Conservation (phyloP, 2,797 vertebrate genomes). For the Enteromius unitaeniatus region DNA sequence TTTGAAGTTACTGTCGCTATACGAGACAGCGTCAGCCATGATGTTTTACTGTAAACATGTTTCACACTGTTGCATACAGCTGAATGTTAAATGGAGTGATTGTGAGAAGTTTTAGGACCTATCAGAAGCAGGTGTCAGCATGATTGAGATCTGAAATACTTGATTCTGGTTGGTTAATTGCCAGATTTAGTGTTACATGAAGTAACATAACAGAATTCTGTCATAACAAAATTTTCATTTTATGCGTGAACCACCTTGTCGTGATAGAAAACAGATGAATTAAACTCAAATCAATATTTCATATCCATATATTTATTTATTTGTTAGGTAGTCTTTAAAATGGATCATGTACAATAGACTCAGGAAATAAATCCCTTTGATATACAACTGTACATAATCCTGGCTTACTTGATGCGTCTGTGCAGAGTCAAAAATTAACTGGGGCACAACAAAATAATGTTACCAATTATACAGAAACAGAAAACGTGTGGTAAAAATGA, state of each 20-base stretch:
- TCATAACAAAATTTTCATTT: not conserved
- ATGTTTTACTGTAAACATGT: not conserved
- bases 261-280: not conserved
- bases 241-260: not conserved
- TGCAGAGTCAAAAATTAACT: not conserved
- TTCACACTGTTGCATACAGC: not conserved
- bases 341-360: not conserved
- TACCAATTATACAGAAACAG: not conserved
- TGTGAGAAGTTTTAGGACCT: not conserved
- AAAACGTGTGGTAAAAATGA: not conserved
- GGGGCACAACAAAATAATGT: not conserved
- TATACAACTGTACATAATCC: not conserved
- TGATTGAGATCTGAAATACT: not conserved
- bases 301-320: not conserved
- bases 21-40: not conserved
- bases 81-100: conserved; percentile 14
- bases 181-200: not conserved
- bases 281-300: conserved; percentile 5
- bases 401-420: not conserved
- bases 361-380: not conserved
- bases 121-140: not conserved
- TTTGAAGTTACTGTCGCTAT: not conserved
- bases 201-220: not conserved
- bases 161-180: conserved; percentile 4
- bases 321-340: not conserved